Evolutionary conservation across 2,888 invertebrate species (phyloP).

Genomic region (Hypselothyrea guttata): DNA sequence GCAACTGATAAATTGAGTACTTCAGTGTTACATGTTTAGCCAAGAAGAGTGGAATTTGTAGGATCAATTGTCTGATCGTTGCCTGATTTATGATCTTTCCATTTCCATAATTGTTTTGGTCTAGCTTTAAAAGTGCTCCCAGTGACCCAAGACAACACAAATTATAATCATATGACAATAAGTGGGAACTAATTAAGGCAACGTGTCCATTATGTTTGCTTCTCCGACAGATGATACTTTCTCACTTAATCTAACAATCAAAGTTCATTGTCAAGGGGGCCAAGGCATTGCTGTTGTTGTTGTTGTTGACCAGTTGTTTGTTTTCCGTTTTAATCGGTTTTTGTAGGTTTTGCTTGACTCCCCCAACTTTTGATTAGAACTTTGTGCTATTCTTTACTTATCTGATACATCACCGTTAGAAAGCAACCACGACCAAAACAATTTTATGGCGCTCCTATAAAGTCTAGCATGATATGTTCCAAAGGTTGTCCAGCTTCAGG

Average conservation of each 20-base stretch:
- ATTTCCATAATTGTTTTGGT: not conserved
- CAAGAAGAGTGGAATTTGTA: too few relatives aligned
- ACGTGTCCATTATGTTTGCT: constrained; percentile 26
- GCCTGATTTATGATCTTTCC: not conserved
- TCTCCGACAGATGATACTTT: not conserved
- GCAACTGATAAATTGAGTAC: constrained; percentile 34
- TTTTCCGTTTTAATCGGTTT: constrained; percentile 6
- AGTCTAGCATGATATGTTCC: constrained; percentile 24
- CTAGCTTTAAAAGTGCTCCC: not conserved
- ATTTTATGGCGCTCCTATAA: constrained; percentile 7
- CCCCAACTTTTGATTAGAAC: not conserved
- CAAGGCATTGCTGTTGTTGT: constrained; percentile 28
- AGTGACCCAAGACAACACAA: constrained; percentile 13
- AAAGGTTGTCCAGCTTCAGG: constrained; percentile 20
- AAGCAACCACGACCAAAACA: constrained; percentile 12
- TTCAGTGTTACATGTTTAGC: not conserved
- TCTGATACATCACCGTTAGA: constrained; percentile 3
- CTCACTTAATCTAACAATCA: constrained; percentile 33
- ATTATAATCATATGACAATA: not conserved
- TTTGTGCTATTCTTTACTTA: constrained; percentile 15
- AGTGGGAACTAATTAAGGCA: constrained; percentile 12
- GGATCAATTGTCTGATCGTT: too few relatives aligned
- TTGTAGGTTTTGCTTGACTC: not conserved
- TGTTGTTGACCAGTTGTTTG: constrained; percentile 7
- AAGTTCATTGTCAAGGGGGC: constrained; percentile 54